Percentiles rank a stretch among this genome's conserved stretches.
These are phyloP conservation scores for Aphelinus certus DNA, from an alignment of 1,140 invertebrate species.

Conservation along the genomic window DNA sequence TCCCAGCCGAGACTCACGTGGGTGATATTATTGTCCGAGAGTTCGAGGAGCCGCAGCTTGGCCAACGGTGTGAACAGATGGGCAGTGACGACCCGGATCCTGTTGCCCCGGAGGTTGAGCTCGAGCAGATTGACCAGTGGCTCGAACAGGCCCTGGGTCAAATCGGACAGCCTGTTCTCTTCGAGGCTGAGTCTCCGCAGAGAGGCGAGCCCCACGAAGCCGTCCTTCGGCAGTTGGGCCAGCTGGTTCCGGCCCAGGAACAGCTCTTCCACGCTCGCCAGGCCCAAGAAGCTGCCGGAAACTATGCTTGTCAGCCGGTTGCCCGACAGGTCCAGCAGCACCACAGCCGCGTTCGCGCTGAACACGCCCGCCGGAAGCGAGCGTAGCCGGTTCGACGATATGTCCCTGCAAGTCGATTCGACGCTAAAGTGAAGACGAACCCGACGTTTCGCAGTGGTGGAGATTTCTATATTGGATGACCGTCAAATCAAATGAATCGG, in stretches of 20 bases:
- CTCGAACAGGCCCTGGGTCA: slow-evolving; percentile 67
- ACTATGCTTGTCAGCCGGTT: slow-evolving; percentile 63
- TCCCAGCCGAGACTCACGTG: slow-evolving; percentile 46
- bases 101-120: slow-evolving; percentile 72
- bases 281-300: slow-evolving; percentile 57
- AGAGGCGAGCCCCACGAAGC: slow-evolving; percentile 72
- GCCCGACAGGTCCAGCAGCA: slow-evolving; percentile 63
- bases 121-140: slow-evolving; percentile 67
- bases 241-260: slow-evolving; percentile 66
- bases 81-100: slow-evolving; percentile 66
- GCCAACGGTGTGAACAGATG: slow-evolving; percentile 69
- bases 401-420: slow-evolving; percentile 63
- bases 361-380: slow-evolving; percentile 67
- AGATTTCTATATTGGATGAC: too few relatives aligned
- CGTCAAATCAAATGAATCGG: too few relatives aligned
- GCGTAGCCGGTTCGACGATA: slow-evolving; percentile 77
- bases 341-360: slow-evolving; percentile 54
- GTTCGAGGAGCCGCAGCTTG: slow-evolving; percentile 55
- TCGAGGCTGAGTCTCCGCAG: slow-evolving; percentile 77
- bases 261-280: slow-evolving; percentile 65
- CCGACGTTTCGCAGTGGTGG: too few relatives aligned
- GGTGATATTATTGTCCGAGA: slow-evolving; percentile 67
- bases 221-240: slow-evolving; percentile 57
- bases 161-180: slow-evolving; percentile 72
- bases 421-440: slow-evolving; percentile 19